Conservation (phyloP, 2,888 invertebrate genomes). For the Shargacucullia verbasci region DNA sequence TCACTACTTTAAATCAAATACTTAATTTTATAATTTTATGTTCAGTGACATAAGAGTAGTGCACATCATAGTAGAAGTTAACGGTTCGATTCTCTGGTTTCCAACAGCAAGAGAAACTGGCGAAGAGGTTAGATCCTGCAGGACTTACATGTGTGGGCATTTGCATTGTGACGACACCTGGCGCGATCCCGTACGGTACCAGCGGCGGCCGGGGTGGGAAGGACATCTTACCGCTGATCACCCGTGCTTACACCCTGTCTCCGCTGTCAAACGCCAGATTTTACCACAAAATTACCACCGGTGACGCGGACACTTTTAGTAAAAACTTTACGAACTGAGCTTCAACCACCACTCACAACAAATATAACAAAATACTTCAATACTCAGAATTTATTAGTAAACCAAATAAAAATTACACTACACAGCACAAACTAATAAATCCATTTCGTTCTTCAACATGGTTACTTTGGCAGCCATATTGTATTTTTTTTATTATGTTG, state of each 20-base stretch:
- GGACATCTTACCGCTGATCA: conserved; percentile 90
- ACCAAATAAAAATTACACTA: conserved; percentile 32
- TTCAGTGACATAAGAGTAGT: too few species aligned
- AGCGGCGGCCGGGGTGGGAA: conserved; percentile 96
- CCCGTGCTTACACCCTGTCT: conserved; percentile 30
- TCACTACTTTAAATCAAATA: too few species aligned
- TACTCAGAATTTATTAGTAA: conserved; percentile 29
- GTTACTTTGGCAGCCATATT: conserved; percentile 56
- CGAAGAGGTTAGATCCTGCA: conserved; percentile 57
- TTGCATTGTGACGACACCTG: conserved; percentile 93
- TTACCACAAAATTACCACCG: conserved; percentile 49
- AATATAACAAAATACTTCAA: conserved; percentile 27
- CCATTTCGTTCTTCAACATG: conserved; percentile 52
- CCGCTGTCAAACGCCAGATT: conserved; percentile 40
- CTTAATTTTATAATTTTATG: too few species aligned
- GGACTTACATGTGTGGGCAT: conserved; percentile 92
- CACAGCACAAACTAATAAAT: conserved; percentile 33
- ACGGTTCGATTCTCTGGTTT: too few species aligned
- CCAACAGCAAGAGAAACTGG: conserved; percentile 11
- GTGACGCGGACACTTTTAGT: conserved; percentile 61
- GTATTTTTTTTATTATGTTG: conserved; percentile 28
- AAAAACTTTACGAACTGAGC: conserved; percentile 21
- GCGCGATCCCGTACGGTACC: conserved; percentile 92
- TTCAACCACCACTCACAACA: conserved; percentile 22
- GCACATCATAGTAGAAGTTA: too few species aligned